Percentiles rank a stretch among this genome's conserved stretches.
Evolutionary conservation across 2,797 vertebrate species (phyloP).

Genomic region (Pseudotriccus pelzelni): DNA sequence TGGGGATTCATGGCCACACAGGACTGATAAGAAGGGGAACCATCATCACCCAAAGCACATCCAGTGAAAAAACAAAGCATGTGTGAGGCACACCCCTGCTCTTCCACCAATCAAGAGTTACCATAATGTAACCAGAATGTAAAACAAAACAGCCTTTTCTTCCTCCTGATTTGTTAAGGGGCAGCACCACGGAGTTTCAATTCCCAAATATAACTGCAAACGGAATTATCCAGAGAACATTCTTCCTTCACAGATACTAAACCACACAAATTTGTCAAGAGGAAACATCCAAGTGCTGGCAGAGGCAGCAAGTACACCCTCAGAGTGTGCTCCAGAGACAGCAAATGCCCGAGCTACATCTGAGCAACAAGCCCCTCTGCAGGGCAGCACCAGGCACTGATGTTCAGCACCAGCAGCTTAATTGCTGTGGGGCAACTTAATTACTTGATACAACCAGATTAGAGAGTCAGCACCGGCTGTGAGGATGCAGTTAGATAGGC

Average conservation of each 20-base stretch:
- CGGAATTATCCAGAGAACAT: neutral
- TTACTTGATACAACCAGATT: neutral
- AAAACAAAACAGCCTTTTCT: neutral
- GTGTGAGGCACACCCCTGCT: neutral
- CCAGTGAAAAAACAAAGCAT: neutral
- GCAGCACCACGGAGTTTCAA: neutral
- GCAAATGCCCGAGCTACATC: neutral
- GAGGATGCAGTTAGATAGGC: neutral
- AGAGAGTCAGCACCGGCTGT: neutral
- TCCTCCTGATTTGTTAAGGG: neutral
- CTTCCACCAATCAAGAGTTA: neutral
- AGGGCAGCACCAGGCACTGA: neutral
- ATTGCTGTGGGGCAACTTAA: neutral
- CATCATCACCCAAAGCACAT: neutral
- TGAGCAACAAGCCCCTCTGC: neutral
- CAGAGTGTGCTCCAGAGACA: neutral
- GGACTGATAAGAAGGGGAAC: rapidly evolving
- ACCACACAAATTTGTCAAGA: neutral
- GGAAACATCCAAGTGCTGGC: neutral
- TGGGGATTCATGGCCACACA: neutral
- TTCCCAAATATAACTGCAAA: neutral
- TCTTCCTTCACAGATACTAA: neutral
- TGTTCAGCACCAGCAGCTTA: neutral
- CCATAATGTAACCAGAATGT: neutral
- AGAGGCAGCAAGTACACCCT: neutral